Conservation (phyloP, 1,140 invertebrate species). For the Drosophila sp. region DNA sequence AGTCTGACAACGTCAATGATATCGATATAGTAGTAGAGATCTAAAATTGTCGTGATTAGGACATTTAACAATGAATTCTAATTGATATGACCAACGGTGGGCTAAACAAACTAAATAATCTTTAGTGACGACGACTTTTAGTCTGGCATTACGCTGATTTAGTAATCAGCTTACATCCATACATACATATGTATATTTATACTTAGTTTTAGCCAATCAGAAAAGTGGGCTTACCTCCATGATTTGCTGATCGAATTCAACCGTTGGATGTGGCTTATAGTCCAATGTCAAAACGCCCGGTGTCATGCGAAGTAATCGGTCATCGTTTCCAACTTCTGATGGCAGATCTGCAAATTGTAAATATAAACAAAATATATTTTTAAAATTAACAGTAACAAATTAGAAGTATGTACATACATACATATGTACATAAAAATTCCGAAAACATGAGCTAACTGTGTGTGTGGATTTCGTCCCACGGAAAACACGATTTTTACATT, state of each 20-base stretch:
- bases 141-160: neutral
- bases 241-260: slow-evolving; percentile 79
- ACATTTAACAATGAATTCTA: neutral
- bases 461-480: too few species aligned
- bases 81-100: neutral
- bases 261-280: slow-evolving; percentile 67
- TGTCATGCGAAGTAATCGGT: slow-evolving; percentile 74
- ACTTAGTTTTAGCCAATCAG: too few species aligned
- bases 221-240: slow-evolving; percentile 63
- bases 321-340: slow-evolving; percentile 78
- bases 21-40: neutral
- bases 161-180: neutral
- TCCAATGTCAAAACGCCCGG: slow-evolving; percentile 67
- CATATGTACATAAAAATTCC: too few species aligned
- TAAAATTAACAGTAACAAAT: slow-evolving; percentile 12
- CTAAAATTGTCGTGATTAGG: neutral
- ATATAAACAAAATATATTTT: slow-evolving; percentile 33
- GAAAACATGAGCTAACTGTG: too few species aligned
- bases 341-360: slow-evolving; percentile 70
- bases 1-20: neutral
- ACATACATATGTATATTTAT: too few species aligned
- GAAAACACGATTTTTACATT: too few species aligned
- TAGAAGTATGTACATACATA: neutral
- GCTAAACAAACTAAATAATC: neutral
- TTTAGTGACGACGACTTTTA: neutral